Evolutionary conservation across 2,797 vertebrate species (phyloP).

Genomic region (Melanotaenia pygmaea): DNA sequence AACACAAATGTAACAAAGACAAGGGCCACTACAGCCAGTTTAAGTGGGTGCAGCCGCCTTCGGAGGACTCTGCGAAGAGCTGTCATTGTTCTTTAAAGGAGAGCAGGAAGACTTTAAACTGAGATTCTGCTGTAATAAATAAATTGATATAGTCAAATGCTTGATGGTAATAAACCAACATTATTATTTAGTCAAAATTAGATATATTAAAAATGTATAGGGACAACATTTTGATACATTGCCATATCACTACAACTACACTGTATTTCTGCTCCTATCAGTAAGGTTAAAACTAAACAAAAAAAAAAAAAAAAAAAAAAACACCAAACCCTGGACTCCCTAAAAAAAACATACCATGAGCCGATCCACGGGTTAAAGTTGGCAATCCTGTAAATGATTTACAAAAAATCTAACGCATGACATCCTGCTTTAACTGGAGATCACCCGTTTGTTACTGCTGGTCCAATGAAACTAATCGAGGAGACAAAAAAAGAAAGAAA

Average conservation of each 20-base stretch:
- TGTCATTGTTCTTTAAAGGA: slow-evolving; percentile 83
- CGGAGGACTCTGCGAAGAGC: slow-evolving; percentile 85
- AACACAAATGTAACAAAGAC: slow-evolving; percentile 93
- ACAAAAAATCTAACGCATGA: not conserved
- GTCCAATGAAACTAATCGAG: slow-evolving; percentile 11
- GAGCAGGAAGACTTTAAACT: slow-evolving; percentile 44
- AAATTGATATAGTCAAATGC: slow-evolving; percentile 12
- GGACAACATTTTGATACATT: not conserved
- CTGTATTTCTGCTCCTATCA: not conserved
- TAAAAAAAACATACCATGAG: slow-evolving; percentile 66
- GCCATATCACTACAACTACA: not conserved
- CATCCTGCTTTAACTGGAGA: slow-evolving; percentile 48
- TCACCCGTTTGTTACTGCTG: not conserved
- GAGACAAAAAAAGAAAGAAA: not conserved
- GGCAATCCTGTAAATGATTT: slow-evolving; percentile 2
- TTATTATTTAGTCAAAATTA: not conserved
- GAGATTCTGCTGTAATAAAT: slow-evolving; percentile 62
- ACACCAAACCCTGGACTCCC: slow-evolving; percentile 13
- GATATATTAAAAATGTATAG: not conserved
- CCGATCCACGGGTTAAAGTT: slow-evolving; percentile 21
- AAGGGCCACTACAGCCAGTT: slow-evolving; percentile 87
- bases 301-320: slow-evolving; percentile 3
- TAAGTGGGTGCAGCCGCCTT: slow-evolving; percentile 89
- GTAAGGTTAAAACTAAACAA: not conserved
- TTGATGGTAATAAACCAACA: not conserved